A percentile compares a stretch with the other conserved stretches of the same genome.
These are phyloP conservation scores for Isichthys henryi DNA, from an alignment of 2,113 vertebrate genomes.

Conservation along the genomic window DNA sequence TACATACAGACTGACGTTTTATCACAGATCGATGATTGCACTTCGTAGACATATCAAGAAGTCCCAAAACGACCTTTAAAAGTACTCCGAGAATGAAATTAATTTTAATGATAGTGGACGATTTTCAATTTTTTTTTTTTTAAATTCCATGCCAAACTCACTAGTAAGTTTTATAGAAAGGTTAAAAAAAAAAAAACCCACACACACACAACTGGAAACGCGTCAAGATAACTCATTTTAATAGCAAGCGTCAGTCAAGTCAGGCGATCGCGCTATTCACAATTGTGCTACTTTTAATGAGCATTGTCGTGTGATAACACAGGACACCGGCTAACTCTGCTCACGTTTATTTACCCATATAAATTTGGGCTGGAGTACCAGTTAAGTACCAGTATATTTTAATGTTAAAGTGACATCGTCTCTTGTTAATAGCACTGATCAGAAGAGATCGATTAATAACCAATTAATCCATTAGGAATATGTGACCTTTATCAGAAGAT, in stretches of 20 bases:
- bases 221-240: not conserved
- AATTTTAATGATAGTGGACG: not conserved
- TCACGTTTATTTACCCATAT: not conserved
- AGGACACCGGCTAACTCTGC: not conserved
- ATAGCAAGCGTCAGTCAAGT: not conserved
- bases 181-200: not conserved
- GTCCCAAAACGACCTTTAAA: not conserved
- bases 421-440: not conserved
- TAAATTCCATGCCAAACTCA: not conserved
- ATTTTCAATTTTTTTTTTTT: not conserved
- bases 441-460: not conserved
- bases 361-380: not conserved
- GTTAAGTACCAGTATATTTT: not conserved
- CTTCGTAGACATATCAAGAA: not conserved
- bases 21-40: not conserved
- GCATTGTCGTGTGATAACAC: not conserved
- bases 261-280: not conserved
- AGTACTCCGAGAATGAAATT: not conserved
- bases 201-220: too few relatives aligned
- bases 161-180: not conserved
- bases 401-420: not conserved
- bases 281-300: not conserved
- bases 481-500: not conserved
- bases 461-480: not conserved
- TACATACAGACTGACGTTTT: not conserved